Base-by-base conservation (phyloP, 1,140 invertebrate species). In the Diachasma alloeum region DNA sequence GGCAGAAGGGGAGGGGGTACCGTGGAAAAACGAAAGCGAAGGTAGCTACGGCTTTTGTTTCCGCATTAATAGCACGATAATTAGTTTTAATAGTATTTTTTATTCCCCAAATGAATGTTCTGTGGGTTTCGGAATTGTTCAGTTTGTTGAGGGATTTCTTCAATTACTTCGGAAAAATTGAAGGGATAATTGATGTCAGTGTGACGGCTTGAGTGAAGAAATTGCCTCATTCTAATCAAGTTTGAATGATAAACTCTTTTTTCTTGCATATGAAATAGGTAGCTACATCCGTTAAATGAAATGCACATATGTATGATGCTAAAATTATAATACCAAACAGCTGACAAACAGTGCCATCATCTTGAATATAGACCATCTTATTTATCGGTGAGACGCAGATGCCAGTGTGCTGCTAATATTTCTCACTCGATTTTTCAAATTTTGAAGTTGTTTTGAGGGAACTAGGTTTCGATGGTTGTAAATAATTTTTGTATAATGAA, bases 21-120 rank as follows among this genome's bases (percentile, higher is more conserved):
- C 79, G 80, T 74, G 79, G 79, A 81, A 80, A 78, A 83, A 81
- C 80, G 81, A 84, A 84, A 84, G 83, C 81, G 79, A 68, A 68
- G n/a, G 66, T 17, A 68, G 36, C 13, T 17, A 26, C 59, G 13
- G 26, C 24, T 63, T 24, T 63, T 26, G 59, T 63, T 63, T 63
- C 59, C 59, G 59, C 59, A 63, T 63, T 63, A 63, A 63, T 31
- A 63, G 59, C 13, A 63, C 19, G 59, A 63, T 63, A 63, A 63
- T 63, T 63, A 63, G 22, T 24, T 63, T 63, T 63, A 63, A 63
- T 63, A 19, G 19, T 22, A 26, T 19, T 63, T 63, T 19, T 63
- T 63, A 63, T 53, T 63, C 26, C 22, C 26, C 59, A 15, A 63
- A 13, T 31, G 24, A 8, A 11, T 24, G 4, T 26, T 63, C 15